A percentile compares a stretch with the other conserved stretches of the same genome.
Evolutionary conservation across 2,797 vertebrate species (phyloP).

Genomic region (Botia almorhae): DNA sequence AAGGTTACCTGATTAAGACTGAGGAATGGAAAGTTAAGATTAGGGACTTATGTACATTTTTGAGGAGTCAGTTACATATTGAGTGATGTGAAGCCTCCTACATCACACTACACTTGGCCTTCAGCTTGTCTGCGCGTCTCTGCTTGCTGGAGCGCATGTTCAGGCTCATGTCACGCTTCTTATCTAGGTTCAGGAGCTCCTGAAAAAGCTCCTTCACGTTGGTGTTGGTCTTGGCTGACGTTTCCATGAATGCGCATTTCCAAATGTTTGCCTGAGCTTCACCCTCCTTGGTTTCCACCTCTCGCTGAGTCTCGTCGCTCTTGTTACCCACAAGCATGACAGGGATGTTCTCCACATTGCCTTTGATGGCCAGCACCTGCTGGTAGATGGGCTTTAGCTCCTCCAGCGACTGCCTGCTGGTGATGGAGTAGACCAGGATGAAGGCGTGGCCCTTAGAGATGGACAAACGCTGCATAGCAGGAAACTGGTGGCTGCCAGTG

Average conservation of each 20-base stretch:
- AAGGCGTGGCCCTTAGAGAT: constrained; percentile 90
- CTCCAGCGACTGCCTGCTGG: constrained; percentile 87
- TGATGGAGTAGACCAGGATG: constrained; percentile 87
- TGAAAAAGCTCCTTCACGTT: constrained; percentile 91
- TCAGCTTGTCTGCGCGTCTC: constrained; percentile 86
- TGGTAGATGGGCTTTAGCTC: constrained; percentile 87
- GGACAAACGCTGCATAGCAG: constrained; percentile 88
- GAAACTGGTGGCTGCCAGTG: constrained; percentile 89
- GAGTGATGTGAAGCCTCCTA: constrained; percentile 62
- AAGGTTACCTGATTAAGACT: constrained; percentile 61
- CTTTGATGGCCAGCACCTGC: constrained; percentile 88
- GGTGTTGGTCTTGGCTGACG: constrained; percentile 92
- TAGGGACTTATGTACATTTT: constrained; percentile 59
- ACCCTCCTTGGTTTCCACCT: constrained; percentile 84
- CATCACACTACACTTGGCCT: constrained; percentile 88
- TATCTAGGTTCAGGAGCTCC: constrained; percentile 88
- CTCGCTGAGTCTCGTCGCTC: constrained; percentile 86
- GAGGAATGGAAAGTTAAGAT: constrained; percentile 43
- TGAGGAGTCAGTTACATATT: constrained; percentile 42
- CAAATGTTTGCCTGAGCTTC: constrained; percentile 86
- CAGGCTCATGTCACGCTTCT: constrained; percentile 85
- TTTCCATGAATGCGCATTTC: constrained; percentile 91
- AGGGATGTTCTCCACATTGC: constrained; percentile 85
- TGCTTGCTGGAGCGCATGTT: constrained; percentile 85
- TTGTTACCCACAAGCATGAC: constrained; percentile 91